phyloP scores from a whole-genome alignment of 1,140 invertebrate genomes.

The Magallana gigas region DNA sequence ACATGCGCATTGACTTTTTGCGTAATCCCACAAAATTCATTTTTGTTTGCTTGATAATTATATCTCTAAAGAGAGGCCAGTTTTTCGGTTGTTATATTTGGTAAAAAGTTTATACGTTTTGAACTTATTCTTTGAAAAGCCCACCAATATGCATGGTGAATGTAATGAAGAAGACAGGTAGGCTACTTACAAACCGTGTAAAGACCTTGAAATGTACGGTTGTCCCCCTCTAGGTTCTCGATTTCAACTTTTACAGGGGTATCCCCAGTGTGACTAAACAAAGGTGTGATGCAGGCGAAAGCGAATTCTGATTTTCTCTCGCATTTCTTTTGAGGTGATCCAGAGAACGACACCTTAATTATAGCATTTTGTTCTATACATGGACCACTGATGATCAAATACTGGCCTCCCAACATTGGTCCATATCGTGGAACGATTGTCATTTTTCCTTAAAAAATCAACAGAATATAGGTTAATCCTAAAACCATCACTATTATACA shows the following conservation, averaged over 20 bases:
- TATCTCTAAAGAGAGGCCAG: too few relatives aligned
- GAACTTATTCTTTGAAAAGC: too few relatives aligned
- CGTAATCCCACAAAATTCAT: too few relatives aligned
- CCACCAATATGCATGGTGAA: too few relatives aligned
- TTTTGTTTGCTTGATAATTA: too few relatives aligned
- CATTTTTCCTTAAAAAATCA: conserved; percentile 35
- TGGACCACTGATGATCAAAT: conserved; percentile 31
- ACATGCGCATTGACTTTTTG: too few relatives aligned
- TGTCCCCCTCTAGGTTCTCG: background rate
- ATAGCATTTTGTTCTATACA: conserved; percentile 10
- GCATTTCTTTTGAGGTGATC: background rate
- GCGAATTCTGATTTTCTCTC: background rate
- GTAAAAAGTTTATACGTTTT: too few relatives aligned
- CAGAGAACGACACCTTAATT: background rate
- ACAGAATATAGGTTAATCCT: background rate
- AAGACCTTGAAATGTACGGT: background rate
- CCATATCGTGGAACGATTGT: conserved; percentile 45
- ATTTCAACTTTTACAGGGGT: conserved; percentile 11
- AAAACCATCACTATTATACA: too few relatives aligned
- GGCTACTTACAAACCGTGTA: background rate
- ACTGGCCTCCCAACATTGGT: conserved; percentile 43
- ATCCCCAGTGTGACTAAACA: conserved; percentile 30
- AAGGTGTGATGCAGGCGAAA: conserved; percentile 38
- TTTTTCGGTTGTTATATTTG: too few relatives aligned
- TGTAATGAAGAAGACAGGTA: too few relatives aligned